These are phyloP conservation scores for Aphelenchoides fujianensis DNA, from an alignment of 1,140 invertebrate species.

Conservation along the genomic window DNA sequence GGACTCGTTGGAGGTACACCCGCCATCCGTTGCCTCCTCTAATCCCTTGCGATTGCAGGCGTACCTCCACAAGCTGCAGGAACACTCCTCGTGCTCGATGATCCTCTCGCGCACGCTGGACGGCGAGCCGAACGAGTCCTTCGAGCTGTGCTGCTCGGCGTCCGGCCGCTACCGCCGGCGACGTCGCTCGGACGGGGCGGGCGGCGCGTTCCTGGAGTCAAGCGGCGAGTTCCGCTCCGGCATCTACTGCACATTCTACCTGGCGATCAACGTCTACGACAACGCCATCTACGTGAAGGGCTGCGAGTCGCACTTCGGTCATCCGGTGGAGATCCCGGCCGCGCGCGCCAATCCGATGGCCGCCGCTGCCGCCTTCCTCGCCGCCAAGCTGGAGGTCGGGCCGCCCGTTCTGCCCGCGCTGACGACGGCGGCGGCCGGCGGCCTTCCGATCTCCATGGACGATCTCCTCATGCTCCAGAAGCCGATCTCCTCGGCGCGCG, in stretches of 20 bases:
- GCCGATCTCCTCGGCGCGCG: too few relatives aligned
- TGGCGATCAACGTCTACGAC: constrained; percentile 8
- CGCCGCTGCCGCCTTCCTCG: not conserved
- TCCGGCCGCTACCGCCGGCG: constrained; percentile 7
- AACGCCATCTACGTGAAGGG: constrained; percentile 11
- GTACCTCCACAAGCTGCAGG: constrained; percentile 6
- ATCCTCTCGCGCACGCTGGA: constrained; percentile 15
- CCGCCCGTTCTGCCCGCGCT: not conserved
- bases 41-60: not conserved
- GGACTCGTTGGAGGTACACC: not conserved
- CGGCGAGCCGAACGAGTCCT: not conserved
- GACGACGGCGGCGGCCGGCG: not conserved
- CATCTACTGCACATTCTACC: constrained; percentile 20
- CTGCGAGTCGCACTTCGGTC: constrained; percentile 13
- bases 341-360: not conserved
- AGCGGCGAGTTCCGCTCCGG: not conserved
- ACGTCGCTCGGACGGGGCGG: not conserved
- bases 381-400: not conserved
- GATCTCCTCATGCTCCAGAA: too few relatives aligned
- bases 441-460: constrained; percentile 1
- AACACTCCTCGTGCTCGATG: not conserved
- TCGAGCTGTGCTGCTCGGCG: constrained; percentile 7
- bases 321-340: constrained; percentile 1
- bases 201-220: not conserved
- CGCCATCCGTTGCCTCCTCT: not conserved